Percentiles rank a stretch among this genome's conserved stretches.
These are phyloP conservation scores for Heliconius ismenius DNA, from an alignment of 2,888 invertebrate genomes.

Conservation along the genomic window DNA sequence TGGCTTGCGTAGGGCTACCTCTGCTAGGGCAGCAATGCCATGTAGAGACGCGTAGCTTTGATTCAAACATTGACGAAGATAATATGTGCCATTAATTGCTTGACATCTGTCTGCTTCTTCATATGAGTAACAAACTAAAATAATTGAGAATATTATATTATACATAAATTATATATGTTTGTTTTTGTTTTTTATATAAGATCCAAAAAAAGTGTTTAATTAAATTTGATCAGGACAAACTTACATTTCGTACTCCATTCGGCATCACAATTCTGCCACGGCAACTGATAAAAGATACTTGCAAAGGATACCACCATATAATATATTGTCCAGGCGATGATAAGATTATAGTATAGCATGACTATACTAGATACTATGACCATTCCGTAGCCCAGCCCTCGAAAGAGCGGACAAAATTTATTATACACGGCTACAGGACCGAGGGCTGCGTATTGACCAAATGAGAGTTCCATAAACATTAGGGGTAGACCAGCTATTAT, in stretches of 20 bases:
- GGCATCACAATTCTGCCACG: conserved; percentile 87
- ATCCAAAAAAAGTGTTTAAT: not conserved
- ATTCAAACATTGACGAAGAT: conserved; percentile 83
- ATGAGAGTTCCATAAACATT: conserved; percentile 92
- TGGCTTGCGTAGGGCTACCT: conserved; percentile 82
- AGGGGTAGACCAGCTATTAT: conserved; percentile 90
- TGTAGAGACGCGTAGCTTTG: conserved; percentile 77
- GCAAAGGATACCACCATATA: conserved; percentile 85
- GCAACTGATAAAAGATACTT: conserved; percentile 84
- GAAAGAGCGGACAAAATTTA: conserved; percentile 89
- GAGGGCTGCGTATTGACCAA: conserved; percentile 90
- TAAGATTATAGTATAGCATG: conserved; percentile 89
- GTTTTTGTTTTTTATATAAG: not conserved
- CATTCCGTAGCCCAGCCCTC: conserved; percentile 88
- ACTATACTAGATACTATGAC: conserved; percentile 88
- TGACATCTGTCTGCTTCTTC: conserved; percentile 84
- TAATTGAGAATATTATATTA: not conserved
- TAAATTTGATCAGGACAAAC: conserved; percentile 49
- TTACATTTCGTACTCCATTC: conserved; percentile 86
- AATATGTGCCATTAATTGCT: conserved; percentile 84
- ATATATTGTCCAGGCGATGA: conserved; percentile 90
- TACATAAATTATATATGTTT: not conserved
- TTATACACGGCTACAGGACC: conserved; percentile 91
- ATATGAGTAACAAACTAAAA: conserved; percentile 86
- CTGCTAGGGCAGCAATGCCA: conserved; percentile 81